Percentiles rank a stretch among this genome's conserved stretches.
These are phyloP conservation scores for Athene noctua DNA, from an alignment of 2,113 vertebrate species.

Conservation along the genomic window DNA sequence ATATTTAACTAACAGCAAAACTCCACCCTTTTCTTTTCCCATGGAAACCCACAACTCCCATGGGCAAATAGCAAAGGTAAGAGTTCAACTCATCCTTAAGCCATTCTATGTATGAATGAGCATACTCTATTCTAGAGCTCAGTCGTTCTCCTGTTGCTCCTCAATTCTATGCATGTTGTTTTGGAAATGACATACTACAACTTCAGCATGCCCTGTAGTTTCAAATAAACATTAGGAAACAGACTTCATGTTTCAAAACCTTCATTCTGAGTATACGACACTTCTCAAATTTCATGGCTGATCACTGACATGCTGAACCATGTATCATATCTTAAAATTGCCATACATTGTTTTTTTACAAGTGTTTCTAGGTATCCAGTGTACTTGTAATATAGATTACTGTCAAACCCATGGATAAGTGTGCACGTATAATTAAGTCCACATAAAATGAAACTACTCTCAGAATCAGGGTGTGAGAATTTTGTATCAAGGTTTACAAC, in stretches of 20 bases:
- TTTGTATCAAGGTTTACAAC: not conserved
- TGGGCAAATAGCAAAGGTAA: not conserved
- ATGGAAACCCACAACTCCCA: not conserved
- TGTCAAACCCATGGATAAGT: not conserved
- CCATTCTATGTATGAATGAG: accelerated
- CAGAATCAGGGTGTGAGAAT: not conserved
- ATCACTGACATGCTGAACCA: not conserved
- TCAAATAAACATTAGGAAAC: not conserved
- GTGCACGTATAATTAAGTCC: not conserved
- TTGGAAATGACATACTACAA: not conserved
- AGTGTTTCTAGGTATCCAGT: not conserved
- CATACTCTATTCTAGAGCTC: too few relatives aligned
- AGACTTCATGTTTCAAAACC: not conserved
- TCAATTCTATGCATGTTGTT: not conserved
- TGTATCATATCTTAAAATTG: not conserved
- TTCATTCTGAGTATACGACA: not conserved
- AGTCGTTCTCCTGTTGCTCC: not conserved
- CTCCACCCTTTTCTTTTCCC: not conserved
- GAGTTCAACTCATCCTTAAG: not conserved
- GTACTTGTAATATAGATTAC: not conserved
- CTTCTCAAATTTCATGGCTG: not conserved
- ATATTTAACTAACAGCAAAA: not conserved
- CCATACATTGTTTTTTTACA: not conserved
- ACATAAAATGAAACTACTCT: not conserved
- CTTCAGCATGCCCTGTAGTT: not conserved